Percentiles rank a stretch among this genome's conserved stretches.
These are phyloP conservation scores for fruit fly (Drosophila melanogaster) DNA, from an alignment of 1,140 invertebrate genomes.

Conservation along the genomic window DNA sequence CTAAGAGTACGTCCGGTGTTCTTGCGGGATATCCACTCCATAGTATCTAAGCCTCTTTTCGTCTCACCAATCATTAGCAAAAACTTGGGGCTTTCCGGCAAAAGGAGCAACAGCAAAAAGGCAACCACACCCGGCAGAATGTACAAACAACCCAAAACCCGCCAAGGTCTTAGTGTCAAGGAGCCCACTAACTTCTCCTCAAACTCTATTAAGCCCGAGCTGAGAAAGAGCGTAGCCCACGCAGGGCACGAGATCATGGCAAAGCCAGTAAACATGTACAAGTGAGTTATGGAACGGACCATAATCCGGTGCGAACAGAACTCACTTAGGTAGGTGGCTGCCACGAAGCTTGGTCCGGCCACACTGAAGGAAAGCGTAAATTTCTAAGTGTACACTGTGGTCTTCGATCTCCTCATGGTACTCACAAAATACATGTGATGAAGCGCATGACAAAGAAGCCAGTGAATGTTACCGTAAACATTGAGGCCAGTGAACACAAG, in stretches of 20 bases:
- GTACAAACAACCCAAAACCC: constrained; percentile 41
- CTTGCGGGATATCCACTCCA: constrained; percentile 54
- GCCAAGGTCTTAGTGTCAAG: constrained; percentile 50
- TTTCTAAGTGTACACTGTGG: background rate
- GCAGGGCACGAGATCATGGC: constrained; percentile 60
- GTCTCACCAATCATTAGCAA: constrained; percentile 56
- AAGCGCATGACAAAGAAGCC: constrained; percentile 59
- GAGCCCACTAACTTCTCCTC: constrained; percentile 17
- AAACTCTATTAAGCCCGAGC: constrained; percentile 35
- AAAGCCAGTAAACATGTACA: constrained; percentile 70
- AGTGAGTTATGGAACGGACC: constrained; percentile 45
- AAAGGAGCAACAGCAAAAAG: constrained; percentile 42
- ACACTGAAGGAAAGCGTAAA: constrained; percentile 31
- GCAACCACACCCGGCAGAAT: constrained; percentile 55
- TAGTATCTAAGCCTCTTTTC: constrained; percentile 26
- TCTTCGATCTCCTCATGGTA: background rate
- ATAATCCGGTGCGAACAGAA: constrained; percentile 60
- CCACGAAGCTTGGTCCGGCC: constrained; percentile 63
- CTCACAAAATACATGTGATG: constrained; percentile 66
- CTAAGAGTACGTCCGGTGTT: constrained; percentile 49
- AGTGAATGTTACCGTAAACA: constrained; percentile 56
- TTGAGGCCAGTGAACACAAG: constrained; percentile 52
- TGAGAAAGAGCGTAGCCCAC: constrained; percentile 35
- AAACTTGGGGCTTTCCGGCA: constrained; percentile 70
- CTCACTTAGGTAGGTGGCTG: constrained; percentile 60